Percentiles rank a stretch among this genome's conserved stretches.
Evolutionary conservation across 2,888 invertebrate genomes (phyloP).

Genomic region (Lasioglossum morio): DNA sequence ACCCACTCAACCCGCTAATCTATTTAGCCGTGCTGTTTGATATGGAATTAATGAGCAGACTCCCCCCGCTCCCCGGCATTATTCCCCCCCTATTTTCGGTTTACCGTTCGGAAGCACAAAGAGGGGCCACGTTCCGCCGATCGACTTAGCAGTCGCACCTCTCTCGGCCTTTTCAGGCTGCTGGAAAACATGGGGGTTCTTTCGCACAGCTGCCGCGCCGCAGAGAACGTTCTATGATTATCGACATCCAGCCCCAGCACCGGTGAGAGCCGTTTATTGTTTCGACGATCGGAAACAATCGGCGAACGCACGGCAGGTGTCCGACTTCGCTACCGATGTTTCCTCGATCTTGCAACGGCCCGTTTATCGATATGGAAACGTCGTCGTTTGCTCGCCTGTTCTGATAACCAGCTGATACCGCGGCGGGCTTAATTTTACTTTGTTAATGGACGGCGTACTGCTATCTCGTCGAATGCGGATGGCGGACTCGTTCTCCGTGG

Average conservation of each 20-base stretch:
- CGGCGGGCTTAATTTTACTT: not conserved
- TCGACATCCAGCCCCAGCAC: slow-evolving; percentile 18
- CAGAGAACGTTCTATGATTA: slow-evolving; percentile 25
- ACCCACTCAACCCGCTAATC: slow-evolving; percentile 84
- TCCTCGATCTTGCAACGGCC: not conserved
- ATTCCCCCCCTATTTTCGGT: slow-evolving; percentile 69
- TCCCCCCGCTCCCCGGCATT: slow-evolving; percentile 64
- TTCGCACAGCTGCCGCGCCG: slow-evolving; percentile 55
- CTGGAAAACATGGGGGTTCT: slow-evolving; percentile 43
- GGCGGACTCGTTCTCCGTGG: not conserved
- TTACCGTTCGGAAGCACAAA: slow-evolving; percentile 53
- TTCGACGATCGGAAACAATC: slow-evolving; percentile 53
- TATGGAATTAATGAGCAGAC: slow-evolving; percentile 84
- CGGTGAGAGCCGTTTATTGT: slow-evolving; percentile 49
- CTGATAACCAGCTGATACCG: slow-evolving; percentile 1
- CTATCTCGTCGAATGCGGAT: not conserved
- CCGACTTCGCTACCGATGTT: slow-evolving; percentile 8
- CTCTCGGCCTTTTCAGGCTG: slow-evolving; percentile 54
- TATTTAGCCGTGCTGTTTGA: slow-evolving; percentile 84
- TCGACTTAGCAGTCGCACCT: slow-evolving; percentile 45
- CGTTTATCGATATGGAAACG: not conserved
- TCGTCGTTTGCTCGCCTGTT: slow-evolving; percentile 1
- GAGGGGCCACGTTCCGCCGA: slow-evolving; percentile 23
- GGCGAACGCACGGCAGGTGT: slow-evolving; percentile 36
- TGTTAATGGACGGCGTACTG: not conserved